Evolutionary conservation across 2,113 vertebrate genomes (phyloP).

Genomic region (Megaceryle maxima): DNA sequence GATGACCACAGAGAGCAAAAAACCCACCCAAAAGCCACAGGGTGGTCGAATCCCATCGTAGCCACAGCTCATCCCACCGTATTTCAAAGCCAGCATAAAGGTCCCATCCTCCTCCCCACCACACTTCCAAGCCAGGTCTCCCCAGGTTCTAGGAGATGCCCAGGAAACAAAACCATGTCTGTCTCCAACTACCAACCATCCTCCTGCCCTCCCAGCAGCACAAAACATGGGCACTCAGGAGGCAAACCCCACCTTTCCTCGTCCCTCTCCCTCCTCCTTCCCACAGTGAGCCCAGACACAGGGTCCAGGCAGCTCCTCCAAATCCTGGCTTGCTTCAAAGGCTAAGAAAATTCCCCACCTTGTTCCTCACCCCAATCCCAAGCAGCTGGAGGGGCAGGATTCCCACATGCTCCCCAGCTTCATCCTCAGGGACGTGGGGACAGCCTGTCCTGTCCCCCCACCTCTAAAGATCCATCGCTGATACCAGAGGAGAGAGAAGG

Average conservation of each 20-base stretch:
- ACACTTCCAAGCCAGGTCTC: background rate
- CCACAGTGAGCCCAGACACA: accelerated
- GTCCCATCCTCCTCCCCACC: background rate
- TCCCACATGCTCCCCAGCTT: background rate
- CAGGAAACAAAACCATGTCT: background rate
- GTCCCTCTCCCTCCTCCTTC: background rate
- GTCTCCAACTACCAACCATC: background rate
- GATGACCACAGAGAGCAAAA: background rate
- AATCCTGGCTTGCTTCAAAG: background rate
- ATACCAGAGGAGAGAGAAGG: background rate
- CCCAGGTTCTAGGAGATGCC: background rate
- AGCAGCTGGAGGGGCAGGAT: background rate
- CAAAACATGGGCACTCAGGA: background rate
- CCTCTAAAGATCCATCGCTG: background rate
- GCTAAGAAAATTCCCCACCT: background rate
- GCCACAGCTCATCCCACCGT: accelerated
- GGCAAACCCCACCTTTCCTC: background rate
- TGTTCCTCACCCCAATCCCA: background rate
- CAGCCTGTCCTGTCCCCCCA: background rate
- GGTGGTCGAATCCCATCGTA: background rate
- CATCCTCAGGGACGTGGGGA: accelerated
- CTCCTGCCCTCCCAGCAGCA: background rate
- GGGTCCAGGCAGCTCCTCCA: background rate
- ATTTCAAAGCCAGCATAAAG: background rate
- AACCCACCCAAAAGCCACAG: background rate